A percentile compares a stretch with the other conserved stretches of the same genome.
phyloP scores from a whole-genome alignment of 2,888 invertebrate genomes.

The Galerucella nymphaeae region DNA sequence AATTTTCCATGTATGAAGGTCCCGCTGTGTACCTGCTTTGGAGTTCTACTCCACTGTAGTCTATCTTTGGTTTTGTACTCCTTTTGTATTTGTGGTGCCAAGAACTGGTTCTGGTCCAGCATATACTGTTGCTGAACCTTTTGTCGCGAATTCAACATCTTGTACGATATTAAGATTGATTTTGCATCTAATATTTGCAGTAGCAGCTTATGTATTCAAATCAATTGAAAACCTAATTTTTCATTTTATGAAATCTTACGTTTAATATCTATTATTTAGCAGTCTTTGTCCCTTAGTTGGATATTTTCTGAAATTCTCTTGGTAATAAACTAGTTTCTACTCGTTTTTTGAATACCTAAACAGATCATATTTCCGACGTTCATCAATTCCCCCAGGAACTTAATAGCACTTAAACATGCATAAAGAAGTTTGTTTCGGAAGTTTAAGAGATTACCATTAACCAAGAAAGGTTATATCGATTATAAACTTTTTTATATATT shows the following conservation, averaged over 20 bases:
- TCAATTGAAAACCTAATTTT: background rate
- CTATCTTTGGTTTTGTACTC: too few relatives aligned
- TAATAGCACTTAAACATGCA: conserved; percentile 16
- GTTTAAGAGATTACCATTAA: conserved; percentile 32
- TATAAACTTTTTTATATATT: conserved; percentile 23
- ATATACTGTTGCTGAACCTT: too few relatives aligned
- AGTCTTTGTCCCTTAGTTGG: background rate
- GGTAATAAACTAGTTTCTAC: background rate
- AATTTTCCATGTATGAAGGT: too few relatives aligned
- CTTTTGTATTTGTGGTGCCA: too few relatives aligned
- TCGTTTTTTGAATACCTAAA: background rate
- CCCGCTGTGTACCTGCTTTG: too few relatives aligned
- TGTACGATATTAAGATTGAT: too few relatives aligned
- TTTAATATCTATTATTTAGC: background rate
- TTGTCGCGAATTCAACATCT: too few relatives aligned
- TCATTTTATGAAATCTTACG: background rate
- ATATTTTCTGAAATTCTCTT: background rate
- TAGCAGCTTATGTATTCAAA: background rate
- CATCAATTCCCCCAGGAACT: background rate
- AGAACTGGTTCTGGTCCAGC: too few relatives aligned
- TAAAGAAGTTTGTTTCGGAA: conserved; percentile 28
- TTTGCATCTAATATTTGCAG: background rate
- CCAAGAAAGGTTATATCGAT: conserved; percentile 33
- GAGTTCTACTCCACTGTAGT: too few relatives aligned
- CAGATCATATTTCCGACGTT: conserved; percentile 12